Base-by-base conservation (phyloP, 2,888 invertebrate species). In the Macaria liturata region DNA sequence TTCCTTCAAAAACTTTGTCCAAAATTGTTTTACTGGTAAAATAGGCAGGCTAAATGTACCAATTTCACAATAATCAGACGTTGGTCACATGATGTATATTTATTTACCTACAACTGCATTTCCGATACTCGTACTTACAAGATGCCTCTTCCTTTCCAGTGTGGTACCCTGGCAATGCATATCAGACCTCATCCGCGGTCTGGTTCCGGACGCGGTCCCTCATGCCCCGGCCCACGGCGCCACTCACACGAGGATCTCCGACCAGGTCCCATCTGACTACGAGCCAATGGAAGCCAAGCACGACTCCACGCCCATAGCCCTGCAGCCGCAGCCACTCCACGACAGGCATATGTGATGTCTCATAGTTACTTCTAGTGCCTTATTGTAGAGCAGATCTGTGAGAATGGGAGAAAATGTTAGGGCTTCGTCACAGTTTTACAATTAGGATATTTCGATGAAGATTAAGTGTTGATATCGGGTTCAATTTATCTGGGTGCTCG, bases 171-270 rank as follows among this genome's bases (percentile, higher is more conserved):
- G 95, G 95, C 86, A 92, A 9, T 95, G 95, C 64, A 85, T 93
- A 57, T 93, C 94, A 3, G 94, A 95, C 74, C 85, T 95, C 66
- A 86, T 96, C 64, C 93, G 94, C 51, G 92, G 93, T 7, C 72
- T 96, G 32, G 94, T 96, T 9, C 94, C 93, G 0, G 96, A 96
- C 74, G 95, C 95, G 3, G 92, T 93, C 8, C 95, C 96, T 44
- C 46, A 60, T 58, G 45, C 57, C 55, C 49, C 62, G 50, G 0
- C 30, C 49, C 44, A 51, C 64, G 32, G 51, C 51, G 32, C 60
- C 55, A 39, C 51, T 54, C 52, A 51, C 63, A 48, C 39, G 50
- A 32, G 43, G 54, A 20, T 62, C 49, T 42, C 58, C 32, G 47
- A 53, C 40, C 39, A 62, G 50, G 44, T 48, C 54, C 32, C 62